Percentiles rank a stretch among this genome's conserved stretches.
Evolutionary conservation across 2,113 vertebrate species (phyloP).

Genomic region (Percina caprodes): DNA sequence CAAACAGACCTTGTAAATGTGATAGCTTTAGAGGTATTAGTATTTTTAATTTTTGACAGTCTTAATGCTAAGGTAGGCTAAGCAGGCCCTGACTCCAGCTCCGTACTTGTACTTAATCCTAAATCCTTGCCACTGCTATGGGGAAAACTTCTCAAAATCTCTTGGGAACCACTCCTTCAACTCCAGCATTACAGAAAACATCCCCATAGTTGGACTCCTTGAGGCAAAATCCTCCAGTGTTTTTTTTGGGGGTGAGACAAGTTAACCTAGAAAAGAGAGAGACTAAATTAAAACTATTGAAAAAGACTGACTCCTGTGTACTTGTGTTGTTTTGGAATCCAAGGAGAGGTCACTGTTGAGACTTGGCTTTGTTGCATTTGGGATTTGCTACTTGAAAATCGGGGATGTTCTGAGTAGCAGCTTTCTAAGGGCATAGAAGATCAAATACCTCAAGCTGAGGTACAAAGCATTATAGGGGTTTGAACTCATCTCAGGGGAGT

Average conservation of each 20-base stretch:
- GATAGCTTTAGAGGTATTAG: too few species aligned
- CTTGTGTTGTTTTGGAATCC: conserved; percentile 19
- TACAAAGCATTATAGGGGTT: conserved; percentile 72
- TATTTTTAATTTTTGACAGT: too few species aligned
- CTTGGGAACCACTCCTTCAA: neutral
- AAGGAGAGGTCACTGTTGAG: conserved; percentile 25
- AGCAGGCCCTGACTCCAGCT: too few species aligned
- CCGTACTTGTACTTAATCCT: too few species aligned
- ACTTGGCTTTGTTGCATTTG: conserved; percentile 51
- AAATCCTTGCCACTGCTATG: too few species aligned
- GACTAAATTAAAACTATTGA: neutral
- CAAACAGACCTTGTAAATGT: too few species aligned
- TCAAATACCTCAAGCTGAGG: conserved; percentile 76
- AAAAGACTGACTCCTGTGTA: neutral
- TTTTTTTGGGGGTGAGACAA: neutral
- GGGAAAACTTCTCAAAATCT: too few species aligned
- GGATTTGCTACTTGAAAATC: conserved; percentile 64
- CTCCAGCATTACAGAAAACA: conserved; percentile 2
- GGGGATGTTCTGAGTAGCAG: conserved; percentile 28
- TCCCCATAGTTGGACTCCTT: neutral
- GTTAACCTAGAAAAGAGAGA: neutral
- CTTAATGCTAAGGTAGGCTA: too few species aligned
- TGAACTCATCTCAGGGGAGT: conserved; percentile 68
- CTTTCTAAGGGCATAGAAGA: conserved; percentile 80
- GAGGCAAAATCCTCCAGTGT: neutral